Conservation (phyloP, 2,888 invertebrate genomes). For the Zelleria hepariella region DNA sequence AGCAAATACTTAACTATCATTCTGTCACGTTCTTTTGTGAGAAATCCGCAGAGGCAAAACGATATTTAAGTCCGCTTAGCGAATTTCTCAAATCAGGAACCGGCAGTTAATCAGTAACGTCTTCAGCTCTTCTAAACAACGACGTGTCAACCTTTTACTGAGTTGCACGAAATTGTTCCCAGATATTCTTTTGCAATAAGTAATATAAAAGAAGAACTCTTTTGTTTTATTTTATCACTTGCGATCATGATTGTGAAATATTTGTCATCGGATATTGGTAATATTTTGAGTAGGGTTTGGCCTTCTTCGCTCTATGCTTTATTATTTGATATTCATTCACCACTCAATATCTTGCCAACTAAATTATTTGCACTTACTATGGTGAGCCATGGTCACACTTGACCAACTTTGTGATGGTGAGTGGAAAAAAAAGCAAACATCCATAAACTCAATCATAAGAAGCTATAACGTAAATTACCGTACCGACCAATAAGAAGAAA, state of each 20-base stretch:
- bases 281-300: conserved; percentile 20
- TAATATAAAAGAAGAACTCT: conserved; percentile 16
- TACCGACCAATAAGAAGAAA: too few species aligned
- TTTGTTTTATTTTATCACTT: conserved; percentile 7
- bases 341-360: not conserved
- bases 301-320: conserved; percentile 34
- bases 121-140: not conserved
- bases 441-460: too few species aligned
- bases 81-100: too few species aligned
- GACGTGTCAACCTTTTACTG: not conserved
- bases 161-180: not conserved
- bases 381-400: too few species aligned
- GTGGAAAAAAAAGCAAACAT: too few species aligned
- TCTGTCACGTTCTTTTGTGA: too few species aligned
- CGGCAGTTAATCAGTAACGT: too few species aligned
- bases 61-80: too few species aligned
- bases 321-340: conserved; percentile 17
- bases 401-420: too few species aligned
- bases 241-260: conserved; percentile 12
- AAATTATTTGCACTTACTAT: conserved; percentile 10
- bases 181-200: conserved; percentile 20
- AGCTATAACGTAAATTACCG: too few species aligned
- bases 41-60: too few species aligned
- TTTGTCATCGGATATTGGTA: conserved; percentile 26
- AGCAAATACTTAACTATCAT: too few species aligned